Base-by-base conservation (phyloP, 1,140 invertebrate species). In the Bombus soroeensis region DNA sequence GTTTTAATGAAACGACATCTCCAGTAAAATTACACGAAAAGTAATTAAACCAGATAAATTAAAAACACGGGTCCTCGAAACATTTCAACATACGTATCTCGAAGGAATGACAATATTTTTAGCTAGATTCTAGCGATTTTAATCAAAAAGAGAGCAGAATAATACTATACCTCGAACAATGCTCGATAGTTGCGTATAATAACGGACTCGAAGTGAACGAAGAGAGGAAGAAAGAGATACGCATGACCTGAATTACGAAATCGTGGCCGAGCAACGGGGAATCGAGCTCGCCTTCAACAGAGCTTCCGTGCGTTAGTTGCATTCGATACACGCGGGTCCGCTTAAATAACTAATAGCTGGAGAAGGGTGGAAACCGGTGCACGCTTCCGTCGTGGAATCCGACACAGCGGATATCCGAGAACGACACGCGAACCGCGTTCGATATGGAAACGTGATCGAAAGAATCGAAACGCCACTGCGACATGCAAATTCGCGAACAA, bases 171-270 rank as follows among this genome's bases (percentile, higher is more conserved):
- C 22, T 57, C 47, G 43, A 85, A 80, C 83, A 85, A 85, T 79
- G 39, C 41, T 64, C 74, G 66, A 85, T 72, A 71, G 66, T 68
- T 32, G 66, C 18, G 83, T 85, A 62, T 72, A 85, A 85, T 80
- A 83, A 83, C 59, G 64, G 74, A 15, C 18, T 22, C 6, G 2
- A 22, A 25, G 72, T 47, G 39, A 13, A 57, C 34, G 32, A 37
- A 57, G 18, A 37, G 34, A 25, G 53, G 22, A 25, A 34, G 74
- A 64, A 41, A 62, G 57, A 72, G 53, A 73, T 57, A 57, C 43
- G 77, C 57, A 64, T 85, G 77, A 81, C 83, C 77, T 85, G 78
- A 85, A 85, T 85, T 81, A 85, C 79, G 83, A 85, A 85, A 81
- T 85, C 57, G 57, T 80, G 32, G 43, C 34, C 68, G 32, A 43